Conservation (phyloP, 2,113 vertebrate species). For the Ophthalmolycus amberensis region DNA sequence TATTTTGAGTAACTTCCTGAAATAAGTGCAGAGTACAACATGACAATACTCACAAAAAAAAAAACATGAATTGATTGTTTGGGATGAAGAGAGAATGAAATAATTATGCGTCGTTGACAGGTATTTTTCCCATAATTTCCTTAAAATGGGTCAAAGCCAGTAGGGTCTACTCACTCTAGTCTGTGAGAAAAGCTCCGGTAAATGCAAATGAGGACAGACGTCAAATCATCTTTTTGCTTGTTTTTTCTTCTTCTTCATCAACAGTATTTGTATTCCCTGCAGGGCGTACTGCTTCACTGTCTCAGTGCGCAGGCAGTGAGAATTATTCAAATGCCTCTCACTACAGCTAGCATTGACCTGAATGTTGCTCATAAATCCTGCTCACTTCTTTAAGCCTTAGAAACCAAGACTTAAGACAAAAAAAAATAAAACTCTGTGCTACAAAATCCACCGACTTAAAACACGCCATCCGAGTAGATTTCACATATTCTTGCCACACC, state of each 20-base stretch:
- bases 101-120: background rate
- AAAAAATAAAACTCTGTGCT: background rate
- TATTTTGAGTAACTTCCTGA: conserved; percentile 71
- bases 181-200: conserved; percentile 9
- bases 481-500: background rate
- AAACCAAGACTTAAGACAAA: conserved; percentile 26
- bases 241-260: conserved; percentile 22
- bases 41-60: conserved; percentile 15
- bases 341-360: conserved; percentile 23
- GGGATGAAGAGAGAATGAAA: conserved; percentile 18
- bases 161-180: conserved; percentile 8
- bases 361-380: conserved; percentile 32
- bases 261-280: conserved; percentile 34
- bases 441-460: conserved; percentile 5
- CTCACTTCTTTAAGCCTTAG: background rate
- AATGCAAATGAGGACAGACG: conserved; percentile 40
- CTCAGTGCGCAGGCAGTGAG: conserved; percentile 28
- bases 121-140: conserved; percentile 11
- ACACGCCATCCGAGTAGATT: background rate
- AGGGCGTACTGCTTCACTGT: conserved; percentile 37
- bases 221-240: conserved; percentile 37
- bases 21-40: conserved; percentile 48
- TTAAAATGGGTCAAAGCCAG: background rate
- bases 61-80: background rate
- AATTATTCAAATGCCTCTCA: conserved; percentile 64